Conservation (phyloP, 2,113 vertebrate species). For the Sorex araneus region DNA sequence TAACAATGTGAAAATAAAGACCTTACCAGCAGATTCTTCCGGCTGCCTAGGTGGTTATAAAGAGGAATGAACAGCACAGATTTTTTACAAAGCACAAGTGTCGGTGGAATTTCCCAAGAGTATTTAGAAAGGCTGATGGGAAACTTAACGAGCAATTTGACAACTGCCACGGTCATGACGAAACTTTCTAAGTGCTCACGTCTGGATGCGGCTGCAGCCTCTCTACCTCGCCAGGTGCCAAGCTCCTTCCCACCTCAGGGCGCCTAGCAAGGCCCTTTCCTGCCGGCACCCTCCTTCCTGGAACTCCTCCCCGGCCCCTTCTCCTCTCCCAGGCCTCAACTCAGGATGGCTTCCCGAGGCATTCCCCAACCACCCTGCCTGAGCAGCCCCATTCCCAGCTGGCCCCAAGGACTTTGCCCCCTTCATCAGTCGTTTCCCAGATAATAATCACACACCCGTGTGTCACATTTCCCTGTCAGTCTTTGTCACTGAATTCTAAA, state of each 20-base stretch:
- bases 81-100: background rate
- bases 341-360: background rate
- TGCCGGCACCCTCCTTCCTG: background rate
- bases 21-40: conserved; percentile 1
- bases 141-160: background rate
- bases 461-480: background rate
- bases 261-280: background rate
- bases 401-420: too few species aligned
- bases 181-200: background rate
- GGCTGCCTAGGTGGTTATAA: background rate
- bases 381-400: background rate
- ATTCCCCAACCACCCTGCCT: background rate
- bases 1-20: conserved; percentile 40
- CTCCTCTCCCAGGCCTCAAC: background rate
- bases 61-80: background rate
- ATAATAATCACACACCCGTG: background rate
- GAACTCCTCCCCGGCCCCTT: background rate
- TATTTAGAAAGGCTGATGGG: background rate
- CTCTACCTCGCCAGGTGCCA: fast-evolving
- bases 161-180: background rate
- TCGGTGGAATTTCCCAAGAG: background rate
- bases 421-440: background rate
- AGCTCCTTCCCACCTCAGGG: background rate
- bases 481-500: background rate
- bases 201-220: background rate